A percentile compares a stretch with the other conserved stretches of the same genome.
These are phyloP conservation scores for Drosophila tropicalis DNA, from an alignment of 1,140 invertebrate genomes.

Conservation along the genomic window DNA sequence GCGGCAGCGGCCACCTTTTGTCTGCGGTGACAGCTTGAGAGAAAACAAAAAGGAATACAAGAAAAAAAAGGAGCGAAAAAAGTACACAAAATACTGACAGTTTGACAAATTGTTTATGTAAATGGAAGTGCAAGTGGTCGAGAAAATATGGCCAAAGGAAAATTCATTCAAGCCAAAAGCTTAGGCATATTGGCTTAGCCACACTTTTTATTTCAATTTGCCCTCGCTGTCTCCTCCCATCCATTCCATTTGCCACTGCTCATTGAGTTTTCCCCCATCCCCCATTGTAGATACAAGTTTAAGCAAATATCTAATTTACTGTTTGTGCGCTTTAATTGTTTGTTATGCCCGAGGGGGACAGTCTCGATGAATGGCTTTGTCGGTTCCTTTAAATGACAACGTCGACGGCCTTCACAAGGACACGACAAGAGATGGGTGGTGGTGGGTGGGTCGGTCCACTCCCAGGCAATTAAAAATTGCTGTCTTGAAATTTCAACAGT, in stretches of 20 bases:
- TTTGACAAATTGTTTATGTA: slow-evolving; percentile 79
- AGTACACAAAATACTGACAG: slow-evolving; percentile 74
- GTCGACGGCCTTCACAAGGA: slow-evolving; percentile 36
- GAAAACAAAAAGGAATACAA: background rate
- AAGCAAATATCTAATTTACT: slow-evolving; percentile 71
- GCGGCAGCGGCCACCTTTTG: slow-evolving; percentile 43
- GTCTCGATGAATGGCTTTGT: slow-evolving; percentile 43
- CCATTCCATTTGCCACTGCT: too few species aligned
- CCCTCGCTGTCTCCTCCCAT: background rate
- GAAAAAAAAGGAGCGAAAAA: slow-evolving; percentile 30
- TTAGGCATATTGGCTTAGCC: slow-evolving; percentile 54
- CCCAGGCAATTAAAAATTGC: slow-evolving; percentile 67
- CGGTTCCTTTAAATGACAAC: slow-evolving; percentile 50
- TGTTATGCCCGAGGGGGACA: slow-evolving; percentile 48
- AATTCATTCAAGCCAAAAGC: slow-evolving; percentile 31
- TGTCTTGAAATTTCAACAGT: slow-evolving; percentile 70
- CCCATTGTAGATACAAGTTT: slow-evolving; percentile 17
- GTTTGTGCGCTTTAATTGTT: slow-evolving; percentile 62
- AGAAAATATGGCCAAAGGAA: slow-evolving; percentile 39
- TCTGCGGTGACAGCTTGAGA: slow-evolving; percentile 59
- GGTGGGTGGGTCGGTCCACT: background rate
- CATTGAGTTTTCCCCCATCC: too few species aligned
- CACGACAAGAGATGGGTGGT: background rate
- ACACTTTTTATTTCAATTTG: background rate
- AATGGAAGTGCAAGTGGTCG: slow-evolving; percentile 62